Evolutionary conservation across 1,140 invertebrate species (phyloP), one percentile per base, ranked within the genome.

Genomic region (Bombus ignitus): DNA sequence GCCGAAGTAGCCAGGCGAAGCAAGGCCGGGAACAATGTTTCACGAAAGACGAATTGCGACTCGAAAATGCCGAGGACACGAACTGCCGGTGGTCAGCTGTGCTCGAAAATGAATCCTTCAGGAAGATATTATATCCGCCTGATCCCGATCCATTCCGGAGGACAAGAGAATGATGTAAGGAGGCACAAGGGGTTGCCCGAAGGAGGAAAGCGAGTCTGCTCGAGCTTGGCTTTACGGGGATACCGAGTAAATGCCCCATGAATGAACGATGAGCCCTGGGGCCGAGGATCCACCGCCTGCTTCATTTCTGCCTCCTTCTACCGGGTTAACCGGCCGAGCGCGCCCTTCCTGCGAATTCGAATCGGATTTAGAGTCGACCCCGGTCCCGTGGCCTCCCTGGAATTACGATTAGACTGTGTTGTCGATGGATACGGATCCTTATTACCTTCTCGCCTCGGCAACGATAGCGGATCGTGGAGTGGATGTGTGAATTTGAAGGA

Each of bases 241-340:
- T 94, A 93, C 92, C 89, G 92, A 94, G 94, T 94, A 95, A 95
- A 95, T 95, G 94, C 94, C 92, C 94, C 94, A 95, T 95, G 94
- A 95, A 95, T 95, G 94, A 95, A 94, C 93, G 94, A 95, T 94
- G 94, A 95, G 94, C 91, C 92, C 81, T 53, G 91, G 90, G 92
- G 92, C 88, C 90, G 91, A 91, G 87, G 83, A 80, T 86, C 87
- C 83, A 57, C 47, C 81, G 32, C 79, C 74, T 42, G 57, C 83
- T 68, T 75, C 82, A n/a, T 73, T 71, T 44, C 59, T 44, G 44
- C 39, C 68, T 37, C 39, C 76, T 77, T 22, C 62, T 44, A 37
- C 77, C 39, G n/a, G 22, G 81, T 85, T 88, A 86, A 83, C 88
- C 68, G 72, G 65, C 76, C 68, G 8, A 75, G 39, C 66, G 53